phyloP scores from a whole-genome alignment of 53 echinoderm and acorn worm species.

The Apostichopus leukothele region DNA sequence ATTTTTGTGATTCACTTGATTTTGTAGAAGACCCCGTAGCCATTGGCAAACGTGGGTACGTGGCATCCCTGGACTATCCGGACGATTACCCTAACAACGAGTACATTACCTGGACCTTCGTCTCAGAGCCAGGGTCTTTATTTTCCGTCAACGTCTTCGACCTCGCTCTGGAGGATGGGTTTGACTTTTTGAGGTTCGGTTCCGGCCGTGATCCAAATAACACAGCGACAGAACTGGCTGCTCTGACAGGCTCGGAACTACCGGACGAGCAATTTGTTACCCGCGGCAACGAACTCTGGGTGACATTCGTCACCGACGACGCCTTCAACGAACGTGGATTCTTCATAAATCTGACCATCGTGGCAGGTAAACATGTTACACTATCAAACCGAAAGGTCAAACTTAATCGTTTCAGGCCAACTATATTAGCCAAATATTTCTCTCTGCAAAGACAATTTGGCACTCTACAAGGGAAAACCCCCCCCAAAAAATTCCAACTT shows the following conservation, averaged over 20 bases:
- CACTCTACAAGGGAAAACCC: no score
- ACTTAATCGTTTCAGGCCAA: no score
- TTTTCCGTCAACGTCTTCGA: slow-evolving; percentile 7
- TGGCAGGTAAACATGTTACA: not conserved
- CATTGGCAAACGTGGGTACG: not conserved
- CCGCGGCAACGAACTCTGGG: not conserved
- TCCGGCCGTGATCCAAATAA: not conserved
- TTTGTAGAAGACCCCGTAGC: not conserved
- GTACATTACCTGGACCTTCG: slow-evolving; percentile 1
- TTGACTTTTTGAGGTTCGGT: slow-evolving; percentile 23
- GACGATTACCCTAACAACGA: slow-evolving; percentile 25
- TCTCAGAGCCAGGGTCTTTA: not conserved
- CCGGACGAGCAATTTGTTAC: not conserved
- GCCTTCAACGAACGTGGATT: slow-evolving; percentile 9
- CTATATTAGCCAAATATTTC: no score
- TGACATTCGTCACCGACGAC: not conserved
- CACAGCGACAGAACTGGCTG: not conserved
- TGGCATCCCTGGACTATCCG: not conserved
- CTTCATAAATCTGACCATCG: not conserved
- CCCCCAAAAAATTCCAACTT: no score
- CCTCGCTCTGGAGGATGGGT: not conserved
- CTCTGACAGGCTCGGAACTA: not conserved
- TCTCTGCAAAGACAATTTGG: no score
- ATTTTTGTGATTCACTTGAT: not conserved
- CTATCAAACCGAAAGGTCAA: no score